Evolutionary conservation across 2,113 vertebrate species (phyloP), one percentile per base, ranked within the genome.

Genomic region (Castor canadensis): DNA sequence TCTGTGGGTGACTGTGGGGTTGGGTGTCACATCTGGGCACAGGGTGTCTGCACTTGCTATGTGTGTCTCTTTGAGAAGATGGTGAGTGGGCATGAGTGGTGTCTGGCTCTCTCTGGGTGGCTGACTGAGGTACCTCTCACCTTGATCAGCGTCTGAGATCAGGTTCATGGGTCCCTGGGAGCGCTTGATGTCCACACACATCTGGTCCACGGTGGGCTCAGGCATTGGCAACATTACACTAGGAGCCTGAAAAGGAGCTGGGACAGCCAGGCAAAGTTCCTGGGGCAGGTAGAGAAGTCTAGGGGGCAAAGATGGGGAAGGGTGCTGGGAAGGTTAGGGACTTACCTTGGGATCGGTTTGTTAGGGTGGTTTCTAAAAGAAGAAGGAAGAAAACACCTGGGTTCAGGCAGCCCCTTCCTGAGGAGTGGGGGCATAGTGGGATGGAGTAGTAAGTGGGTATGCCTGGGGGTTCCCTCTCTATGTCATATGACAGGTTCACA

Each of bases 91-190:
- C 35, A 1, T 22, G 43, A 16, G 17, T 15, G 22, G 45, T 16
- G 0, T 19, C 28, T 32, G 15, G 56, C 8, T 89, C 43, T 89
- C 43, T 81, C 56, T 47, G 12, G 71, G 73, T 35, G 1, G 32
- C 1, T 8, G 12, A 19, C 10, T 15, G 62, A 19, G 22, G 85
- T 3, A 11, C 30, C 15, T 19, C 97, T 97, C 89, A 98, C 98
- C 98, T 97, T 98, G 98, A 45, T 73, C 93, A 0, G 95, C 89
- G 93, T 98, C 98, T 22, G 96, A 96, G 22, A 98, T 49, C 87
- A 98, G 91, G 38, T 49, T 77, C 54, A 97, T 3, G 47, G 89
- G 47, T 0, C 7, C 38, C 43, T 58, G 83, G 12, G 88, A 3
- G 16, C 19, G 26, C 30, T 17, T 56, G 87, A 93, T 54, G 66